Base-by-base conservation (phyloP, 2,113 vertebrate genomes). In the Plestiodon gilberti region DNA sequence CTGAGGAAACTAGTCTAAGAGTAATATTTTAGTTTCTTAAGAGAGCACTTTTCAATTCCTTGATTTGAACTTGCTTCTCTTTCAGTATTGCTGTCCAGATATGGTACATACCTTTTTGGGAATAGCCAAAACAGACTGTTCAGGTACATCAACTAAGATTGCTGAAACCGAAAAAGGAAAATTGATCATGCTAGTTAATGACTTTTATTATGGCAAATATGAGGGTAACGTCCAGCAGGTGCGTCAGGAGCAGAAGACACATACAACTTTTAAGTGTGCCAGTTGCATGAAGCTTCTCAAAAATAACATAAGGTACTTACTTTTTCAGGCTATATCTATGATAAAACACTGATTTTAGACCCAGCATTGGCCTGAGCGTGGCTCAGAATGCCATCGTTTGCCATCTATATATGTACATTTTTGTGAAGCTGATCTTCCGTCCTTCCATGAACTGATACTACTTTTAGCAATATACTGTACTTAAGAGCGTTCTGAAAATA, bases 271-370 rank as follows among this genome's bases (percentile, higher is more conserved):
- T 93, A 99, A 98, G 93, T 99, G 98, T 95, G 98, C 98, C 96
- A 99, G 98, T 96, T 99, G 99, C 94, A 96, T 98, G 84, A 99
- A 99, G 95, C 94, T 99, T 92, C 98, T 99, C 82, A 99, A 99
- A 95, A 99, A 98, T 96, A 99, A 99, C 79, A 98, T 99, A 94
- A 98, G 98, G 99, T 99, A 97, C 84, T 94, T 95, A 86, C 30
- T 3, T 28, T 8, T 10, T 55, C 40, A 85, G 88, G 38, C 22
- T 35, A 2, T 18, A 18, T 28, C 2, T 20, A 5, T 33, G 38
- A 30, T 4, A 3, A 23, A 35, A 17, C 28, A 30, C 30, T 5
- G 1, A 23, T 61, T 28, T 55, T 35, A 4, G 48, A 62, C 40
- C n/a, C 25, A 38, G 61, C 20, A 9, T 3, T 33, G 23, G 13